Conservation (phyloP, 2,888 invertebrate genomes). For the Herminia tarsipennalis region DNA sequence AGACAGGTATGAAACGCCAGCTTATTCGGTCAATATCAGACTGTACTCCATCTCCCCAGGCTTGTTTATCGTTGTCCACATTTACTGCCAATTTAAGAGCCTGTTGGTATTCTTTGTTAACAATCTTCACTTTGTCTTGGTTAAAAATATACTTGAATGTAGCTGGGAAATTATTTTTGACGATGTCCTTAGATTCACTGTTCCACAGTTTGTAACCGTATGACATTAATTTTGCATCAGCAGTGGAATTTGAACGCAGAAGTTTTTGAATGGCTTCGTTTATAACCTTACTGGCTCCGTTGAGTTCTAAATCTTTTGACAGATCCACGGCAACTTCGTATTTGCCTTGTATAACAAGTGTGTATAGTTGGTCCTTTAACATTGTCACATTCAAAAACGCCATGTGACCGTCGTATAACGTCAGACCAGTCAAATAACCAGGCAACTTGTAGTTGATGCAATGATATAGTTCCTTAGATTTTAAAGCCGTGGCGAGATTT, state of each 20-base stretch:
- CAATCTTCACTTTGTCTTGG: slow-evolving; percentile 39
- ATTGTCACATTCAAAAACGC: slow-evolving; percentile 43
- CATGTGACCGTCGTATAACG: slow-evolving; percentile 43
- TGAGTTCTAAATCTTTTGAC: slow-evolving; percentile 31
- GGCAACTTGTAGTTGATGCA: slow-evolving; percentile 43
- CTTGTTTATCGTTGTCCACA: slow-evolving; percentile 34
- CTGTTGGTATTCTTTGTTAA: slow-evolving; percentile 37
- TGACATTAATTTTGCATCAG: slow-evolving; percentile 29
- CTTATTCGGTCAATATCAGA: slow-evolving; percentile 32
- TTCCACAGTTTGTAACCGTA: slow-evolving; percentile 51
- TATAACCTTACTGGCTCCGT: slow-evolving; percentile 12
- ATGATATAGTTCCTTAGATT: slow-evolving; percentile 32
- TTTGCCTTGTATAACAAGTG: slow-evolving; percentile 25
- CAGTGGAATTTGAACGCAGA: slow-evolving; percentile 17
- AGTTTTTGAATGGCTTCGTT: slow-evolving; percentile 37
- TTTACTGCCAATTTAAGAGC: slow-evolving; percentile 42
- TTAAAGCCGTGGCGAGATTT: slow-evolving; percentile 43
- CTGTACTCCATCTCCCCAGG: slow-evolving; percentile 44
- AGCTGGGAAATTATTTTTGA: slow-evolving; percentile 43
- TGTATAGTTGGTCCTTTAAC: slow-evolving; percentile 37
- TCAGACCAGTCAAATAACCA: slow-evolving; percentile 31
- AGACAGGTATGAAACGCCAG: slow-evolving; percentile 49
- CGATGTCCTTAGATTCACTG: slow-evolving; percentile 26
- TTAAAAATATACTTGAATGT: slow-evolving; percentile 41
- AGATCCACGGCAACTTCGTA: slow-evolving; percentile 45